Conservation (phyloP, 2,888 invertebrate species). For the Ophion obscuratus region DNA sequence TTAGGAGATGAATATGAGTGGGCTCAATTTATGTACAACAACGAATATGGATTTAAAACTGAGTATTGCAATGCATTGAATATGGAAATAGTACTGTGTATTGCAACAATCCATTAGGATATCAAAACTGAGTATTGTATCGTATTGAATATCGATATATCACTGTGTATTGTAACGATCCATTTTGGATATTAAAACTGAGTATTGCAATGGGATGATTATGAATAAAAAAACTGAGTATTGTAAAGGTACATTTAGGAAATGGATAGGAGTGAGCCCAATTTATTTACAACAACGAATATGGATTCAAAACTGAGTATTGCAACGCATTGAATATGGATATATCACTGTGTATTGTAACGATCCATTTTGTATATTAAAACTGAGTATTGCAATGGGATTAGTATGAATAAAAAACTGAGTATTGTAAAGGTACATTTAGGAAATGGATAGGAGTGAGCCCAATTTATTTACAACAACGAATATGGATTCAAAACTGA, state of each 20-base stretch:
- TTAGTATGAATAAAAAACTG: background rate
- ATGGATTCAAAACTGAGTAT: background rate
- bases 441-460: no score
- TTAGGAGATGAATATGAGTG: no score
- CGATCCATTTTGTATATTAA: background rate
- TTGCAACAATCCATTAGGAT: background rate
- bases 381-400: no score
- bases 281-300: no score
- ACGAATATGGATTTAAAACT: background rate
- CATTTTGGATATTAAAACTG: background rate
- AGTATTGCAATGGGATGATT: background rate
- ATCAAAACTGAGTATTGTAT: background rate
- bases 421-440: background rate
- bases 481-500: slow-evolving; percentile 5
- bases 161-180: no score
- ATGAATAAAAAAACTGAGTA: slow-evolving; percentile 6
- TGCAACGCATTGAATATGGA: background rate
- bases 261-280: slow-evolving; percentile 7
- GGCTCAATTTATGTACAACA: background rate
- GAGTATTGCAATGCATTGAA: background rate
- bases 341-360: background rate
- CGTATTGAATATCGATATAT: background rate
- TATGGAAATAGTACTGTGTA: slow-evolving; percentile 4
- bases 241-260: slow-evolving; percentile 6
- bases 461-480: background rate